A percentile compares a stretch with the other conserved stretches of the same genome.
These are phyloP conservation scores for Gulo gulo DNA, from an alignment of 2,113 vertebrate species.

Conservation along the genomic window DNA sequence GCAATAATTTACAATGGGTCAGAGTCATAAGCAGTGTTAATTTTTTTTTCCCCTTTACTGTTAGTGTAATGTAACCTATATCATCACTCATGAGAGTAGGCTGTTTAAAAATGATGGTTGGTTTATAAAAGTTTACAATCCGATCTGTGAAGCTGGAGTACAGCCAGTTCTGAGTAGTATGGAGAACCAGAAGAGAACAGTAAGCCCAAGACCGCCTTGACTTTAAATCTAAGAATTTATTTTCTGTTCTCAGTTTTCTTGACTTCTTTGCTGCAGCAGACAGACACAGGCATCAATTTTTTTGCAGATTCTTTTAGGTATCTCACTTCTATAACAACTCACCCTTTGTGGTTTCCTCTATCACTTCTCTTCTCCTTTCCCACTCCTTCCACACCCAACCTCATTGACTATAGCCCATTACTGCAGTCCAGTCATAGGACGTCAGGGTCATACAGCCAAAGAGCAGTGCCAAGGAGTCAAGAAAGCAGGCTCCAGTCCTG, in stretches of 20 bases:
- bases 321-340: background rate
- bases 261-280: background rate
- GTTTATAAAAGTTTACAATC: constrained; percentile 12
- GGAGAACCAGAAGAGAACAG: background rate
- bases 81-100: background rate
- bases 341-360: background rate
- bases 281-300: background rate
- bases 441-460: background rate
- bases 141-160: background rate
- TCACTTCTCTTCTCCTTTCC: background rate
- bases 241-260: background rate
- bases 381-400: background rate
- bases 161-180: background rate
- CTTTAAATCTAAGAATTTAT: background rate
- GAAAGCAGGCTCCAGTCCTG: background rate
- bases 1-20: constrained; percentile 13
- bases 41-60: constrained; percentile 14
- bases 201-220: background rate
- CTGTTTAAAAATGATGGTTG: background rate
- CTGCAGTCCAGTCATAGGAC: background rate
- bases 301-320: background rate
- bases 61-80: background rate
- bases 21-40: constrained; percentile 18
- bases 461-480: background rate
- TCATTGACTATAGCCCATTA: background rate